These are phyloP conservation scores for Eristalis tenax DNA, from an alignment of 2,888 invertebrate genomes.

Conservation along the genomic window DNA sequence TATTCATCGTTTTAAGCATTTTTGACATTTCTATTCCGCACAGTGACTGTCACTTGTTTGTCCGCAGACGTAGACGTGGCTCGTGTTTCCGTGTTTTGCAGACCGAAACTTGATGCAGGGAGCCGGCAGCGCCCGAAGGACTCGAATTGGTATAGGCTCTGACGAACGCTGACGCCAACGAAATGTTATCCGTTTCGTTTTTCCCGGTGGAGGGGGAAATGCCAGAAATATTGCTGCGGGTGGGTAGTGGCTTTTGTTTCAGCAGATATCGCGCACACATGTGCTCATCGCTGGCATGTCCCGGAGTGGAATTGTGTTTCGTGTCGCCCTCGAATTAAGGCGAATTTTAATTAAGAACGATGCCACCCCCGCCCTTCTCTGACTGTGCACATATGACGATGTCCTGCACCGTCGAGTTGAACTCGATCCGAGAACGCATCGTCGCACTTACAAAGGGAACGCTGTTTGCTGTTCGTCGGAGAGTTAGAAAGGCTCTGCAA, in stretches of 20 bases:
- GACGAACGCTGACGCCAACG: conserved; percentile 19
- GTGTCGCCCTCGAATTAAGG: background rate
- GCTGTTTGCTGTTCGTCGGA: background rate
- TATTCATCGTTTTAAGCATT: conserved; percentile 27
- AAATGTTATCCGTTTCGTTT: conserved; percentile 30
- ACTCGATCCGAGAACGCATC: background rate
- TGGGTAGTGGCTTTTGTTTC: background rate
- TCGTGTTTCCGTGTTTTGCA: background rate
- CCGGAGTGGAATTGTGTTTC: background rate
- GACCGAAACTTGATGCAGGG: background rate
- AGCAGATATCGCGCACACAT: background rate
- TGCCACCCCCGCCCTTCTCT: background rate
- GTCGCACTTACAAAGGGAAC: background rate
- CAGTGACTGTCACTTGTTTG: conserved; percentile 11
- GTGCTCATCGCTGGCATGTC: background rate
- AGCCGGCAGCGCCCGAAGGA: conserved; percentile 1
- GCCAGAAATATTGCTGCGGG: background rate
- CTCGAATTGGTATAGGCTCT: conserved; percentile 10
- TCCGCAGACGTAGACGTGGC: background rate
- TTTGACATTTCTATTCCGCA: conserved; percentile 52
- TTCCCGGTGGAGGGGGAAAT: background rate
- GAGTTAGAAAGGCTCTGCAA: background rate
- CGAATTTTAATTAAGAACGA: conserved; percentile 42
- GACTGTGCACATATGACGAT: background rate
- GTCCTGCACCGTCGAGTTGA: conserved; percentile 6